phyloP scores from a whole-genome alignment of 2,888 invertebrate genomes.

The Eumacrocentrus americanus region DNA sequence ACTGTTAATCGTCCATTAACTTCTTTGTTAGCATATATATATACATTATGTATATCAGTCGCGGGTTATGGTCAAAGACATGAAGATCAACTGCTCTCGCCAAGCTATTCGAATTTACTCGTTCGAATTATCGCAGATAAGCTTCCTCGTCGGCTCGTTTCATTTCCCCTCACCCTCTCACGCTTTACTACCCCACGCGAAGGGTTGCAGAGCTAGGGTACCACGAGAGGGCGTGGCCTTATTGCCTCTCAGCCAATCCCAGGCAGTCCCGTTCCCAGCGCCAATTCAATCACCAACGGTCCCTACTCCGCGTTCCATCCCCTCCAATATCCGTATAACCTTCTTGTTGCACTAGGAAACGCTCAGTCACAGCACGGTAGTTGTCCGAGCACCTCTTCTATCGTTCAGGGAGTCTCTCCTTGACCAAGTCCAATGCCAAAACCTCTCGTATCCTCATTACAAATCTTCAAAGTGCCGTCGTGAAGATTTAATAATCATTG shows the following conservation, averaged over 20 bases:
- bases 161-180: not conserved
- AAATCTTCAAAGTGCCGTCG: too few species aligned
- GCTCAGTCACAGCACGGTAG: not conserved
- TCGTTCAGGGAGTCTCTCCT: not conserved
- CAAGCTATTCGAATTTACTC: conserved; percentile 40
- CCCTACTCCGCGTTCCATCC: too few species aligned
- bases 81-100: not conserved
- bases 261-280: too few species aligned
- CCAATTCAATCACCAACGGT: too few species aligned
- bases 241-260: too few species aligned
- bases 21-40: not conserved
- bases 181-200: too few species aligned
- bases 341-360: not conserved
- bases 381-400: not conserved
- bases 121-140: conserved; percentile 51
- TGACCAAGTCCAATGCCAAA: too few species aligned
- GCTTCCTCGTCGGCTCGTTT: conserved; percentile 34
- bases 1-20: not conserved
- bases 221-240: not conserved
- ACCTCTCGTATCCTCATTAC: too few species aligned
- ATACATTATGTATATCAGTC: not conserved
- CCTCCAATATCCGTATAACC: not conserved
- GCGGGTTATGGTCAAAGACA: not conserved
- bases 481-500: too few species aligned
- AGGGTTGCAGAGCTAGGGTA: too few species aligned